Base-by-base conservation (phyloP, 2,113 vertebrate species). In the Eublepharis macularius region DNA sequence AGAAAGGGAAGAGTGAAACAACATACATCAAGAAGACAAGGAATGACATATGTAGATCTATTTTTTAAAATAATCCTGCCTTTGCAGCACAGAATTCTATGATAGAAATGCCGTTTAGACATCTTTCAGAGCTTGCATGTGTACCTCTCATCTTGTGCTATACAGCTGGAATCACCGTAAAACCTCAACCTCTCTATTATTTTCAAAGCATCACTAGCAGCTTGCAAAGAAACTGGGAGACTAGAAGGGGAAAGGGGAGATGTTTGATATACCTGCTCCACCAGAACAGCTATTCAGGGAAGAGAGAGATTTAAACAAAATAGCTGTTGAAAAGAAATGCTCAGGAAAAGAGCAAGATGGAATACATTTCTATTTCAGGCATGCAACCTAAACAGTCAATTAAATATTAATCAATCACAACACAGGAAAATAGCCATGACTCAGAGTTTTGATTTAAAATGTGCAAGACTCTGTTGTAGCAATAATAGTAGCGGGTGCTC, bases 51-150 rank as follows among this genome's bases (percentile, higher is more conserved):
- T 86, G 21, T 74, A 57, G 45, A 29, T 82, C 60, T n/a, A n/a
- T n/a, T n/a, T n/a, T n/a, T 88, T 73, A 69, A 69, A 13, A 80
- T 80, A 82, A 10, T 17, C 82, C 80, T 76, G 82, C 41, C 17
- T 73, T 73, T 47, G n/a, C 51, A 80, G 24, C 5, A 8, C 82
- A 65, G 85, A 82, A 86, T 82, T 70, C 17, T 36, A 70, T 73
- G 9, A 39, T 73, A 83, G 74, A 72, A 83, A 80, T 66, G 17
- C 16, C 32, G 43, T 79, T 14, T 79, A 65, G 8, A 63, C 34
- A 70, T 80, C 4, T 54, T 76, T 19, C 51, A 14, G 34, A 57
- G 34, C 57, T 57, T 54, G 13, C 39, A 41, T 26, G 12, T 57
- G 6, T 10, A 78, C 57, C 21, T 82, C 4, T 39, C 6, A 32